phyloP scores from a whole-genome alignment of 2,113 vertebrate genomes.

The Oncorhynchus gorbuscha region DNA sequence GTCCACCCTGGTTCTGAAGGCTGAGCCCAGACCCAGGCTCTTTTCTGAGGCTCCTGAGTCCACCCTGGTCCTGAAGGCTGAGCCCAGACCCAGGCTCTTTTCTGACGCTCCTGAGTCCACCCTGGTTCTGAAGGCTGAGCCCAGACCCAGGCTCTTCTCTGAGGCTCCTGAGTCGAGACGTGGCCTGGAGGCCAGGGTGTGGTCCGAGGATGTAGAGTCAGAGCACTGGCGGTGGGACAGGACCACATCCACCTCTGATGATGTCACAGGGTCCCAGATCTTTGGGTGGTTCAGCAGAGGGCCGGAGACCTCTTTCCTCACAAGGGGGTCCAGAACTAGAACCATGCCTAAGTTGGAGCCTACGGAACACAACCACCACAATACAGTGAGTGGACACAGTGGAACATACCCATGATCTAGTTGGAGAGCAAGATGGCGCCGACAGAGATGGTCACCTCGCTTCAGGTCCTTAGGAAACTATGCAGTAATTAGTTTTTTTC shows the following conservation, averaged over 20 bases:
- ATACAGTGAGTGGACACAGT: neutral
- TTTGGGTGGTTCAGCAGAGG: constrained; percentile 56
- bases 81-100: constrained; percentile 36
- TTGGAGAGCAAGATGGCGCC: no score
- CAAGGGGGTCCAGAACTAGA: constrained; percentile 73
- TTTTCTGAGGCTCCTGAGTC: constrained; percentile 58
- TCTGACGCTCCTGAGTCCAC: constrained; percentile 60
- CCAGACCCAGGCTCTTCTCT: constrained; percentile 47
- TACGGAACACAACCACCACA: constrained; percentile 35
- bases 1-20: constrained; percentile 50
- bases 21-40: constrained; percentile 38
- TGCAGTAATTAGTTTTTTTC: no score
- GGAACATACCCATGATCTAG: neutral
- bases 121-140: constrained; percentile 37
- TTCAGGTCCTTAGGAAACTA: no score
- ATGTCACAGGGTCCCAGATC: constrained; percentile 46
- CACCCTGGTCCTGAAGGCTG: constrained; percentile 39
- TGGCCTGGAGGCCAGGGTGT: constrained; percentile 42
- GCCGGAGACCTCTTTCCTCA: constrained; percentile 60
- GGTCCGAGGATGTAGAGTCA: constrained; percentile 59
- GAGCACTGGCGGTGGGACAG: constrained; percentile 59
- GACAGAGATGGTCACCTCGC: no score
- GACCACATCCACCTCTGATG: constrained; percentile 55
- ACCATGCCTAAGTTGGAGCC: constrained; percentile 69
- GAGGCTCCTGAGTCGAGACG: constrained; percentile 56